phyloP scores from a whole-genome alignment of 2,888 invertebrate genomes.

The Oxyscelio sp. region DNA sequence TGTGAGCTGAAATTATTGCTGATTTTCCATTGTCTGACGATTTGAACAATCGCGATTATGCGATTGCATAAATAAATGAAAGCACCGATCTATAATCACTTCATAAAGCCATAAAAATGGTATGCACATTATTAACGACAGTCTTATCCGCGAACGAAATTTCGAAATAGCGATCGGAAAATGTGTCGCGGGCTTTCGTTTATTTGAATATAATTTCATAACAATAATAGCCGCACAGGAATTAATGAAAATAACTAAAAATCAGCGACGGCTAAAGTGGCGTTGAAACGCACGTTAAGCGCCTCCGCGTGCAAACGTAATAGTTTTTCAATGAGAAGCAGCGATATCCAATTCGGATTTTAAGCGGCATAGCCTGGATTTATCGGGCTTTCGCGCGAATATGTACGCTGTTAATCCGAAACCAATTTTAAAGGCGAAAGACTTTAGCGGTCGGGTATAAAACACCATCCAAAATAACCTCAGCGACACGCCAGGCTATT shows the following conservation, averaged over 20 bases:
- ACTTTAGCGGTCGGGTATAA: constrained; percentile 69
- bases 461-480: constrained; percentile 76
- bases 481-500: too few relatives aligned
- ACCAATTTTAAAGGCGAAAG: constrained; percentile 77
- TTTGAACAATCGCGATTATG: constrained; percentile 5
- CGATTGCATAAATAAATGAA: constrained; percentile 15
- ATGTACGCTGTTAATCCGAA: constrained; percentile 75
- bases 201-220: constrained; percentile 29
- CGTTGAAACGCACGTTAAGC: constrained; percentile 26
- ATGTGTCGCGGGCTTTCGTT: constrained; percentile 12
- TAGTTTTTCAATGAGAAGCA: constrained; percentile 59
- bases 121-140: not conserved
- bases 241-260: constrained; percentile 47
- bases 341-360: constrained; percentile 69
- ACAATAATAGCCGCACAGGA: constrained; percentile 15
- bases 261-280: constrained; percentile 36
- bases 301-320: constrained; percentile 39
- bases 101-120: constrained; percentile 21
- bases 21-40: constrained; percentile 4
- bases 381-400: constrained; percentile 58
- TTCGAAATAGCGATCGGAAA: not conserved
- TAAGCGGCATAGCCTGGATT: constrained; percentile 56
- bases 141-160: constrained; percentile 23
- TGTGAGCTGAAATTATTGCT: constrained; percentile 8
- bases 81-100: constrained; percentile 26